A percentile compares a stretch with the other conserved stretches of the same genome.
Conservation (phyloP, 2,113 vertebrate genomes). For the Trinectes maculatus region DNA sequence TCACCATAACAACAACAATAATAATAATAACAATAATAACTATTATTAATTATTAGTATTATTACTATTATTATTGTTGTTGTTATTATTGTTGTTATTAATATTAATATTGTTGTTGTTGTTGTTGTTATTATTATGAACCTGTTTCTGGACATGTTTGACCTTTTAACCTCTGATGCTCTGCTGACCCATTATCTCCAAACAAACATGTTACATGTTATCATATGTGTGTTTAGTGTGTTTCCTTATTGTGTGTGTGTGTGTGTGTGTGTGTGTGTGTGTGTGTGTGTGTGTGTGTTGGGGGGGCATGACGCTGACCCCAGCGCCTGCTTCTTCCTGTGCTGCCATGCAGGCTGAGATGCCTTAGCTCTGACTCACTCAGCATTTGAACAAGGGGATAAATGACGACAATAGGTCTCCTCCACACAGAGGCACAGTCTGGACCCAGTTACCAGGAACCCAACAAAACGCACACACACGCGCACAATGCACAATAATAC, state of each 20-base stretch:
- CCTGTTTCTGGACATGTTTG: too few relatives aligned
- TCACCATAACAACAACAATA: too few relatives aligned
- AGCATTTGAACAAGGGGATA: conserved; percentile 57
- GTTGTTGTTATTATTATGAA: too few relatives aligned
- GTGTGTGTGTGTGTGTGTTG: conserved; percentile 39
- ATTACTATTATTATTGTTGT: too few relatives aligned
- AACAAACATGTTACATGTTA: too few relatives aligned
- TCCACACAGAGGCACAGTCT: conserved; percentile 35
- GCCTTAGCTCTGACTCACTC: conserved; percentile 73
- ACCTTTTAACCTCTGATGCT: too few relatives aligned
- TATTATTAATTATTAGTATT: too few relatives aligned
- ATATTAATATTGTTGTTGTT: too few relatives aligned
- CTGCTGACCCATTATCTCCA: background rate
- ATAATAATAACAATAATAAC: too few relatives aligned
- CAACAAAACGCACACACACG: conserved; percentile 6
- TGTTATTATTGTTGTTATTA: too few relatives aligned
- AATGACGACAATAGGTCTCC: conserved; percentile 58
- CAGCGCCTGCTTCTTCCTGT: conserved; percentile 52
- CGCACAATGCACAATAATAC: conserved; percentile 1
- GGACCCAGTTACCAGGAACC: conserved; percentile 10
- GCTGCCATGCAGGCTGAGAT: conserved; percentile 71
- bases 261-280: conserved; percentile 6
- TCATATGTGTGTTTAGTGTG: too few relatives aligned
- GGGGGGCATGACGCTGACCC: conserved; percentile 37
- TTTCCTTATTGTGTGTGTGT: background rate